Conservation (phyloP, 2,888 invertebrate genomes). For the Sinohyriopsis cumingii region DNA sequence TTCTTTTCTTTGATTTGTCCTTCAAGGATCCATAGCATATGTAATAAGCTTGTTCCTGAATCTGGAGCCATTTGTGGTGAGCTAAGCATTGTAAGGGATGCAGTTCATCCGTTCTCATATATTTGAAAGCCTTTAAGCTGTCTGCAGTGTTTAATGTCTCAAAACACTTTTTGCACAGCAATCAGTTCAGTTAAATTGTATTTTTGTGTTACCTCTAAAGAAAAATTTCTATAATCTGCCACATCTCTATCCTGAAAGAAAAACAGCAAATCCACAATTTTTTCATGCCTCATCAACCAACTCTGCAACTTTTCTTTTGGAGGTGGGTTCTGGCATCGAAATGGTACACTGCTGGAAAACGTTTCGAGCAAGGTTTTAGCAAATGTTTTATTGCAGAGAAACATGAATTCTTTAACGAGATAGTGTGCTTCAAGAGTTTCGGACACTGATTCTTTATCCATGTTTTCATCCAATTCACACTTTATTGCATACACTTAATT, state of each 20-base stretch:
- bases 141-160: too few species aligned
- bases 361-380: conserved; percentile 15
- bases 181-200: neutral
- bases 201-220: neutral
- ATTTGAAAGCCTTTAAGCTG: neutral
- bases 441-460: conserved; percentile 9
- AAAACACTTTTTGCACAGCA: too few species aligned
- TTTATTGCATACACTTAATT: conserved; percentile 22
- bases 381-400: conserved; percentile 30
- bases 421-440: conserved; percentile 25
- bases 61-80: conserved; percentile 31
- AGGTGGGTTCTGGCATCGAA: conserved; percentile 34
- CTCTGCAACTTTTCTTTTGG: conserved; percentile 10
- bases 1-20: neutral
- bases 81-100: conserved; percentile 39
- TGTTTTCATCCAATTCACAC: conserved; percentile 23
- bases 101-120: conserved; percentile 31
- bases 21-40: conserved; percentile 22
- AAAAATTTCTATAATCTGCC: neutral
- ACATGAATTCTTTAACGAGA: conserved; percentile 43
- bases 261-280: conserved; percentile 20
- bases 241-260: conserved; percentile 21
- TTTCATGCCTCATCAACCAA: conserved; percentile 22
- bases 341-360: conserved; percentile 17
- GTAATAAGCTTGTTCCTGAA: conserved; percentile 39